Conservation (phyloP, 2,797 vertebrate species). For the Diceros bicornis region DNA sequence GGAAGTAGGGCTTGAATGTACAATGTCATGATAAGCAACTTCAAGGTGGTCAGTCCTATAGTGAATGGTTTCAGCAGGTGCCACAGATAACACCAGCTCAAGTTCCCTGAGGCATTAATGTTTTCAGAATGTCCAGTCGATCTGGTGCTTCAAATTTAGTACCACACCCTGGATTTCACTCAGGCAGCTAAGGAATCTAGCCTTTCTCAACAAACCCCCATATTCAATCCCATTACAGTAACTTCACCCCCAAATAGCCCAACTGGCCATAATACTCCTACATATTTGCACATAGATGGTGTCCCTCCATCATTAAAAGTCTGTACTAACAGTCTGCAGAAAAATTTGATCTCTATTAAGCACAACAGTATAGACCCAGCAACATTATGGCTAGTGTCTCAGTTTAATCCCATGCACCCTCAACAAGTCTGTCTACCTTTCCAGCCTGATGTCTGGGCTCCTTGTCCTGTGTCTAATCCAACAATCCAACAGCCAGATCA, state of each 20-base stretch:
- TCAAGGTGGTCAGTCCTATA: constrained; percentile 91
- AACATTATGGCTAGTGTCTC: constrained; percentile 92
- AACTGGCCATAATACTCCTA: constrained; percentile 94
- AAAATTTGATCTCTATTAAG: constrained; percentile 97
- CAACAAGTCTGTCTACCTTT: constrained; percentile 91
- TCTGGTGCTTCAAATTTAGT: constrained; percentile 81
- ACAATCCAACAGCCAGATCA: constrained; percentile 93
- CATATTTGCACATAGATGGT: constrained; percentile 97
- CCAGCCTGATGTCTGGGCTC: constrained; percentile 90
- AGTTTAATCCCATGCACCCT: constrained; percentile 91
- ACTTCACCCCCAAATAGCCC: constrained; percentile 95
- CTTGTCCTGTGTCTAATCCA: constrained; percentile 90
- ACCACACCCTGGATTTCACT: constrained; percentile 87
- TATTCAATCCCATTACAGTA: constrained; percentile 97
- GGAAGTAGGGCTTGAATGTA: constrained; percentile 93
- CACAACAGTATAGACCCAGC: constrained; percentile 90
- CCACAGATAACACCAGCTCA: constrained; percentile 92
- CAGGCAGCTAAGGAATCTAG: constrained; percentile 89
- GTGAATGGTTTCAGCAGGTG: constrained; percentile 94
- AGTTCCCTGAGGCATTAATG: constrained; percentile 90
- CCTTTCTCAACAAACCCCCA: constrained; percentile 91
- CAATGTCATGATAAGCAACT: constrained; percentile 95
- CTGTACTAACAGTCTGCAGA: constrained; percentile 94
- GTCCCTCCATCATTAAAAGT: constrained; percentile 89
- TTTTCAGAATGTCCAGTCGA: constrained; percentile 93